Percentiles rank a stretch among this genome's conserved stretches.
Evolutionary conservation across 2,113 vertebrate genomes (phyloP).

Genomic region (Cygnus atratus): DNA sequence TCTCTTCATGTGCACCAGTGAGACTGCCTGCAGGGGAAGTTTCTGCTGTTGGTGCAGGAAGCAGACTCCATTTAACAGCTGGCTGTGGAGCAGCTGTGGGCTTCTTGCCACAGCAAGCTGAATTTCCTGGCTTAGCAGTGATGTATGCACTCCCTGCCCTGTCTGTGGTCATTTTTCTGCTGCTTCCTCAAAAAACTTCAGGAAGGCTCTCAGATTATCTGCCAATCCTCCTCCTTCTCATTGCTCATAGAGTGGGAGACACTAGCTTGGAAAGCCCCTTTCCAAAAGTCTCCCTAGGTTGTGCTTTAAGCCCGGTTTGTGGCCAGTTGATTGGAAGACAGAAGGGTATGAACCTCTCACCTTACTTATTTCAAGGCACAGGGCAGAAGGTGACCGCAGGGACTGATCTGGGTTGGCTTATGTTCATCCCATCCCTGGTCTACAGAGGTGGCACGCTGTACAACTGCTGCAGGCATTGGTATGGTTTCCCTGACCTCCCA

Average conservation of each 20-base stretch:
- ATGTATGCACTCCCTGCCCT: neutral
- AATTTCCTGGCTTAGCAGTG: neutral
- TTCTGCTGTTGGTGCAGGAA: neutral
- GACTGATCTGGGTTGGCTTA: neutral
- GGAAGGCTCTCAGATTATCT: neutral
- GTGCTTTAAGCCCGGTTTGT: neutral
- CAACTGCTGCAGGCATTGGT: neutral
- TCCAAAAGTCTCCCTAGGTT: neutral
- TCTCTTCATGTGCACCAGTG: neutral
- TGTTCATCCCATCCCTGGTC: neutral
- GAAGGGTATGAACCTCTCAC: neutral
- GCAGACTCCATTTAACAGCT: neutral
- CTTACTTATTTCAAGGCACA: rapidly evolving
- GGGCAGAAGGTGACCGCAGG: neutral
- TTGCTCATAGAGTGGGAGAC: rapidly evolving
- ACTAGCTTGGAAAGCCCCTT: rapidly evolving
- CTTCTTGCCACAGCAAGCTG: neutral
- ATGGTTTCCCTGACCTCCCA: neutral
- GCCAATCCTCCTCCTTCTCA: neutral
- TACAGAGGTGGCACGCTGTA: neutral
- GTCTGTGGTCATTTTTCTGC: neutral
- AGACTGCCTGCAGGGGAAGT: neutral
- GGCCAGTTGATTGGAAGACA: neutral
- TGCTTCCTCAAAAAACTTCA: neutral
- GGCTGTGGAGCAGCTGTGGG: neutral